These are phyloP conservation scores for Orthonyx spaldingii DNA, from an alignment of 2,113 vertebrate species.

Conservation along the genomic window DNA sequence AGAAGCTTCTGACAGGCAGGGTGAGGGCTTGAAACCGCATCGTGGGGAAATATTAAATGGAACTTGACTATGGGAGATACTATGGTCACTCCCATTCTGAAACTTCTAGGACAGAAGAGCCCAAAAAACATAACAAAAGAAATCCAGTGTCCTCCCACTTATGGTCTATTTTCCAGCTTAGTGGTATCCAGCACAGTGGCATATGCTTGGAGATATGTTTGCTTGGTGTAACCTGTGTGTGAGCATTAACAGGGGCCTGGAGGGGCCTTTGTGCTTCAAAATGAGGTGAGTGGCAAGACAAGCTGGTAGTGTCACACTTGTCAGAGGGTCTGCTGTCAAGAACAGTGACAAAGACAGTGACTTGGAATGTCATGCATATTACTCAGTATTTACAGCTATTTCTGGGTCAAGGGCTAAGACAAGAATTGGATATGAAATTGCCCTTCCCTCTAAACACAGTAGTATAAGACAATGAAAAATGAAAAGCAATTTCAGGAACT, in stretches of 20 bases:
- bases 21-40: neutral
- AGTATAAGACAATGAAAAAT: neutral
- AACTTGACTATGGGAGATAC: neutral
- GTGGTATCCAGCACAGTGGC: neutral
- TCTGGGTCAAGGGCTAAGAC: neutral
- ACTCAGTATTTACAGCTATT: constrained; percentile 2
- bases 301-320: neutral
- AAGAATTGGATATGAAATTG: neutral
- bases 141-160: neutral
- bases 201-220: neutral
- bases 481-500: constrained; percentile 9
- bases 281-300: neutral
- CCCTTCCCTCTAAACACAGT: neutral
- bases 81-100: neutral
- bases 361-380: neutral
- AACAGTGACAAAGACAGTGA: neutral
- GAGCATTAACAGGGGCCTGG: neutral
- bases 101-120: neutral
- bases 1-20: neutral
- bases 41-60: fast-evolving
- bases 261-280: neutral
- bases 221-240: neutral
- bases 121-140: neutral
- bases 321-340: neutral
- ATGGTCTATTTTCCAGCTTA: fast-evolving